Evolutionary conservation across 2,888 invertebrate genomes (phyloP).

Genomic region (Rhyacophila evoluta): DNA sequence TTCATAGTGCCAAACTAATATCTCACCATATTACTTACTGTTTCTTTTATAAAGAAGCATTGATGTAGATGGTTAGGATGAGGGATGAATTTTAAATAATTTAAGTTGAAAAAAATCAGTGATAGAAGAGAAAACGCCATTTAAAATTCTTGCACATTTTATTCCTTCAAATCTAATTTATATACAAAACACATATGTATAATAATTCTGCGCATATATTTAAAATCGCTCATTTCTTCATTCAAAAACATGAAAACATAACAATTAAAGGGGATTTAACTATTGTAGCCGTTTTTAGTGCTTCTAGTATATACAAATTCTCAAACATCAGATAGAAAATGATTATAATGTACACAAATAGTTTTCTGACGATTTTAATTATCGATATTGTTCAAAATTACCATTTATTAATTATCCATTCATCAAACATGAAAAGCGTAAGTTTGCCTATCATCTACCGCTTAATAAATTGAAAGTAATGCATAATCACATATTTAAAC

Average conservation of each 20-base stretch:
- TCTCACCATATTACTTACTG: too few relatives aligned
- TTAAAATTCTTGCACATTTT: slow-evolving; percentile 53
- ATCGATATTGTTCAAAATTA: neutral
- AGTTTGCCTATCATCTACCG: slow-evolving; percentile 30
- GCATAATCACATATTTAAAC: slow-evolving; percentile 46
- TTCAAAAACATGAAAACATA: slow-evolving; percentile 53
- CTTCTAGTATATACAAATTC: slow-evolving; percentile 40
- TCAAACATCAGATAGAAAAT: slow-evolving; percentile 15
- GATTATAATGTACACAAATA: neutral
- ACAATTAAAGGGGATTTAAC: slow-evolving; percentile 51
- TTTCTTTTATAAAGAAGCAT: too few relatives aligned
- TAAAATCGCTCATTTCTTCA: slow-evolving; percentile 30
- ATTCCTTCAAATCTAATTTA: slow-evolving; percentile 53
- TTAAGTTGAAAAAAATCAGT: too few relatives aligned
- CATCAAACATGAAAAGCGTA: slow-evolving; percentile 45
- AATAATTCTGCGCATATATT: slow-evolving; percentile 38
- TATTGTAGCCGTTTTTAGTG: slow-evolving; percentile 40
- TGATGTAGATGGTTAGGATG: too few relatives aligned
- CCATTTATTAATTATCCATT: slow-evolving; percentile 35
- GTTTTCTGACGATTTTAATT: neutral
- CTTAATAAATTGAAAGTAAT: slow-evolving; percentile 33
- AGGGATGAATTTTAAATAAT: too few relatives aligned
- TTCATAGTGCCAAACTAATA: too few relatives aligned
- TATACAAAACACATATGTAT: slow-evolving; percentile 50
- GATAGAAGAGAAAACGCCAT: slow-evolving; percentile 30